These are phyloP conservation scores for Diplolepis rosae DNA, from an alignment of 2,888 invertebrate species.

Conservation along the genomic window DNA sequence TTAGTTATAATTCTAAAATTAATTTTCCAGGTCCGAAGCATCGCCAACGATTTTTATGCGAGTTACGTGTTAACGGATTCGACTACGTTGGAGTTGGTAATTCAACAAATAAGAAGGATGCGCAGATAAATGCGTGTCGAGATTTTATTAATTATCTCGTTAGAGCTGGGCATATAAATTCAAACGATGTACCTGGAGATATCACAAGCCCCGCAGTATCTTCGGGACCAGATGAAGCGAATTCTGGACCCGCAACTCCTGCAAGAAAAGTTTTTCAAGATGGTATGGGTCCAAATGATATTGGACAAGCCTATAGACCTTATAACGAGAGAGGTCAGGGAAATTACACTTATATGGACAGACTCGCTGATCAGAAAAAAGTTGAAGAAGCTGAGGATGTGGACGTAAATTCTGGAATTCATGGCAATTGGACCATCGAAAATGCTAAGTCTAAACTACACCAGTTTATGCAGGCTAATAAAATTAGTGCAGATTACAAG, in stretches of 20 bases:
- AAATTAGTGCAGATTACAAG: conserved; percentile 91
- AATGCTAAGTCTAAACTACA: conserved; percentile 98
- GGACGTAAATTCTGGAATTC: conserved; percentile 95
- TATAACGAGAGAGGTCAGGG: conserved; percentile 76
- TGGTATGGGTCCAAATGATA: conserved; percentile 83
- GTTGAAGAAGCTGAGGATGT: conserved; percentile 94
- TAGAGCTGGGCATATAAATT: conserved; percentile 80
- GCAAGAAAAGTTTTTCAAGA: conserved; percentile 77
- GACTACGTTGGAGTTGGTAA: conserved; percentile 94
- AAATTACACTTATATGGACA: conserved; percentile 81
- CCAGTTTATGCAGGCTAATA: conserved; percentile 94
- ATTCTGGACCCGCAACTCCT: conserved; percentile 48
- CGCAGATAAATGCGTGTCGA: conserved; percentile 92
- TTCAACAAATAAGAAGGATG: conserved; percentile 96
- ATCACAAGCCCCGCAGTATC: conserved; percentile 54
- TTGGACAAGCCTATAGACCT: conserved; percentile 88
- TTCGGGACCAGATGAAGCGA: conserved; percentile 51
- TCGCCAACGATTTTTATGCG: conserved; percentile 93
- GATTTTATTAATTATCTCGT: conserved; percentile 94
- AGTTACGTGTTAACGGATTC: conserved; percentile 85
- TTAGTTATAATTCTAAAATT: background rate
- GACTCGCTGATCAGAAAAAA: conserved; percentile 84
- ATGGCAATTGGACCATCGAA: conserved; percentile 99
- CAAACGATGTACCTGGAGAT: conserved; percentile 82
- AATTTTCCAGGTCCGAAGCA: conserved; percentile 84